These are phyloP conservation scores for Cydia fagiglandana DNA, from an alignment of 1,140 invertebrate species.

Conservation along the genomic window DNA sequence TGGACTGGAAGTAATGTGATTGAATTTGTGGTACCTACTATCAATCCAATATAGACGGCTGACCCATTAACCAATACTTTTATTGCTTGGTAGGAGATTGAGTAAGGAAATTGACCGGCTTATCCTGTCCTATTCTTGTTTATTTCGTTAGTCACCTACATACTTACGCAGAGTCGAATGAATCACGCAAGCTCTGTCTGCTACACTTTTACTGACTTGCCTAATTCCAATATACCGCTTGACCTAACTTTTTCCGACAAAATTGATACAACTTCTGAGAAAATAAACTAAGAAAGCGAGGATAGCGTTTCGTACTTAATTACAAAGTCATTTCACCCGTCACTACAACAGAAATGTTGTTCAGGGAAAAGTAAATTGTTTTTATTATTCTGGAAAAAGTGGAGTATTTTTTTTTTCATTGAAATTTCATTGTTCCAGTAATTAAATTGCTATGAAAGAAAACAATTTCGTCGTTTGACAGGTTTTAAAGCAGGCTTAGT, in stretches of 20 bases:
- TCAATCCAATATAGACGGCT: conserved; percentile 22
- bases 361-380: neutral
- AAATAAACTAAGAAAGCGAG: neutral
- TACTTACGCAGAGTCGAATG: conserved; percentile 23
- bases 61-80: conserved; percentile 28
- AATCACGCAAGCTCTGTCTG: conserved; percentile 23
- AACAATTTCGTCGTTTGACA: neutral
- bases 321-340: conserved; percentile 21
- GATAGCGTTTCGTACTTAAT: conserved; percentile 22
- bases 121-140: conserved; percentile 28
- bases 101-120: conserved; percentile 29
- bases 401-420: neutral
- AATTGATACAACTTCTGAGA: conserved; percentile 22
- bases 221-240: conserved; percentile 27
- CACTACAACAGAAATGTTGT: conserved; percentile 7
- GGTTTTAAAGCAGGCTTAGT: conserved; percentile 20
- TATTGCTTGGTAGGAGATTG: conserved; percentile 28
- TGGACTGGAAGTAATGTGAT: conserved; percentile 24
- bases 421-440: conserved; percentile 9
- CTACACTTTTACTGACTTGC: conserved; percentile 1
- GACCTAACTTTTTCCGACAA: conserved; percentile 3
- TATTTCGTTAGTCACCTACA: conserved; percentile 21
- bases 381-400: conserved; percentile 15
- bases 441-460: conserved; percentile 30
- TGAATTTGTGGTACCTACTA: conserved; percentile 21